Evolutionary conservation across 2,888 invertebrate species (phyloP).

Genomic region (Urechis unicinctus): DNA sequence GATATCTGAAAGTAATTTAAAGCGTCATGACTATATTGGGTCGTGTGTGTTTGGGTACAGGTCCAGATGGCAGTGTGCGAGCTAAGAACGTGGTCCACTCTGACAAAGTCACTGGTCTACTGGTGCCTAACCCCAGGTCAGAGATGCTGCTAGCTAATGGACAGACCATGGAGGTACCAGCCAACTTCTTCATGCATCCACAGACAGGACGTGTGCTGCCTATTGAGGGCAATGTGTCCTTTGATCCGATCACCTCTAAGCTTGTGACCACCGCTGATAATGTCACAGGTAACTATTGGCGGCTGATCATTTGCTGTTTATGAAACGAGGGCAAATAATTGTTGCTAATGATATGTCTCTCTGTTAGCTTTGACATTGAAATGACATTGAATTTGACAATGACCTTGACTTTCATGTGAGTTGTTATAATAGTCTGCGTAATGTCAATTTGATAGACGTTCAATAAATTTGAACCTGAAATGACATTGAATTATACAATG

Average conservation of each 20-base stretch:
- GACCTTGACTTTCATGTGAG: too few species aligned
- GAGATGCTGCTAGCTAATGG: slow-evolving; percentile 36
- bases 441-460: too few species aligned
- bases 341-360: too few species aligned
- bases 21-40: too few species aligned
- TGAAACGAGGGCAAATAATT: too few species aligned
- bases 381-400: too few species aligned
- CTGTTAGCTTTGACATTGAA: too few species aligned
- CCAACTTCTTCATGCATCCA: slow-evolving; percentile 37
- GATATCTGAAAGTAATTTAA: too few species aligned
- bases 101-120: slow-evolving; percentile 37
- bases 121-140: slow-evolving; percentile 29
- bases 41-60: too few species aligned
- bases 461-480: too few species aligned
- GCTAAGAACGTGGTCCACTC: slow-evolving; percentile 24
- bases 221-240: slow-evolving; percentile 39
- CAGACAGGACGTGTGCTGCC: slow-evolving; percentile 44
- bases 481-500: neutral
- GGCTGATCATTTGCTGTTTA: too few species aligned
- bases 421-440: too few species aligned
- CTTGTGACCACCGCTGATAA: slow-evolving; percentile 41
- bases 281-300: slow-evolving; percentile 38
- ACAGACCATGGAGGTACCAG: slow-evolving; percentile 26
- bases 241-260: slow-evolving; percentile 35
- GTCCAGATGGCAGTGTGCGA: neutral